Evolutionary conservation across 2,888 invertebrate species (phyloP), one percentile per base, ranked within the genome.

Genomic region (Galerucella calmariensis): DNA sequence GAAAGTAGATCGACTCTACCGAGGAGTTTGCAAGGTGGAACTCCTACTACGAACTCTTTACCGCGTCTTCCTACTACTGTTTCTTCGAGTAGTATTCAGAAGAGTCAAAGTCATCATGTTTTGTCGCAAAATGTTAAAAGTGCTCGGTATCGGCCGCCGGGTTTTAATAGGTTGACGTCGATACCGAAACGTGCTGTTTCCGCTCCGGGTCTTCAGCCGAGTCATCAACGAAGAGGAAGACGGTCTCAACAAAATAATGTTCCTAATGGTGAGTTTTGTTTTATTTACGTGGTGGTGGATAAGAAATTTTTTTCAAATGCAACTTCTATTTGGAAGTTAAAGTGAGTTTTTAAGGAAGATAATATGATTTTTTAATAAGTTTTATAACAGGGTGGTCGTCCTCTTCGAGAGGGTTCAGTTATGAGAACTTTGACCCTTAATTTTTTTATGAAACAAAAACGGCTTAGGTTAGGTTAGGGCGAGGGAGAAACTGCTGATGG

Each of bases 81-180:
- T 11, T 56, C 70, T 27, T 48, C 62, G 14, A 67, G 27, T 53
- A 66, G 83, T 56, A 91, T 92, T 87, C 90, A 90, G 81, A 92
- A 93, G 83, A 91, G 92, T 0, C 91, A 92, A 82, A 92, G 90
- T 82, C 90, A 91, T 78, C 89, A 90, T 77, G 90, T 91, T 82
- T 84, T 88, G 80, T 90, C 90, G 80, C 78, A 78, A 73, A 90
- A 93, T 78, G 95, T 95, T 63, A 96, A 96, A 85, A 96, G 95
- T 69, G 96, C 96, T 59, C 90, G 96, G 56, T 96, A 96, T 86
- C 90, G 96, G 5, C 95, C 96, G 1, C 95, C 96, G 0, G 95
- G 94, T 1, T 94, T 94, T 88, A 90, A 91, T 51, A 90, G 94
- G 61, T 88, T 89, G 78, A 87, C 87, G 5, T 85, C 87, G 62